A percentile compares a stretch with the other conserved stretches of the same genome.
These are phyloP conservation scores for Arizona elegans DNA, from an alignment of 2,113 vertebrate genomes.

Conservation along the genomic window DNA sequence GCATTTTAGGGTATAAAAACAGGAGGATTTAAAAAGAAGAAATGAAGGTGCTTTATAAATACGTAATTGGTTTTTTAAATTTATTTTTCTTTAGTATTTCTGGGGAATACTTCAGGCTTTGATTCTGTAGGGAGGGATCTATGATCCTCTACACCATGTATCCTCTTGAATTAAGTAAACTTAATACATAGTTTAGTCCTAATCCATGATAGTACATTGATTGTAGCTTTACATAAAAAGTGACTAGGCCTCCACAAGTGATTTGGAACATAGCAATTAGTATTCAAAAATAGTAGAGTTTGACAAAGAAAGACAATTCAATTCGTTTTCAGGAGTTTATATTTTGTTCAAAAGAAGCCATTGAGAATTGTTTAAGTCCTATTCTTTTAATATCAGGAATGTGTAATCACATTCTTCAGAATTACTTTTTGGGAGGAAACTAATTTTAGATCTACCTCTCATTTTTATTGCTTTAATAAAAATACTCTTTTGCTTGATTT, in stretches of 20 bases:
- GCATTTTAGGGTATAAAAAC: background rate
- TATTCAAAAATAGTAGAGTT: background rate
- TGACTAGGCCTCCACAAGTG: background rate
- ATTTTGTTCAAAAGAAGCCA: background rate
- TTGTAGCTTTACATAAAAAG: background rate
- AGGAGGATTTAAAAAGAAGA: background rate
- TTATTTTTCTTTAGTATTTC: background rate
- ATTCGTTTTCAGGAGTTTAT: background rate
- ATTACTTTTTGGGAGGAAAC: background rate
- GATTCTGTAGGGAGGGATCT: background rate
- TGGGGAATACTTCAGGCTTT: background rate
- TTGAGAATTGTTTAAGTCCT: background rate
- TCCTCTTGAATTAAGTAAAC: constrained; percentile 10
- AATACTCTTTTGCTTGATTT: background rate
- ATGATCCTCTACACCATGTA: constrained; percentile 11
- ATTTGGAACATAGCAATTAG: background rate
- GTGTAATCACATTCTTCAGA: background rate
- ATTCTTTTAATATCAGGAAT: background rate
- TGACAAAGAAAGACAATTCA: background rate
- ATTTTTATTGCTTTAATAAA: background rate
- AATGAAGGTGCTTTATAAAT: background rate
- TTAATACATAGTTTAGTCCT: background rate
- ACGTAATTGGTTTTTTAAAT: background rate
- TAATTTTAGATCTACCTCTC: background rate
- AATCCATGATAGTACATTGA: fast-evolving